A percentile compares a stretch with the other conserved stretches of the same genome.
Conservation (phyloP, 2,888 invertebrate species). For the Merodon equestris region DNA sequence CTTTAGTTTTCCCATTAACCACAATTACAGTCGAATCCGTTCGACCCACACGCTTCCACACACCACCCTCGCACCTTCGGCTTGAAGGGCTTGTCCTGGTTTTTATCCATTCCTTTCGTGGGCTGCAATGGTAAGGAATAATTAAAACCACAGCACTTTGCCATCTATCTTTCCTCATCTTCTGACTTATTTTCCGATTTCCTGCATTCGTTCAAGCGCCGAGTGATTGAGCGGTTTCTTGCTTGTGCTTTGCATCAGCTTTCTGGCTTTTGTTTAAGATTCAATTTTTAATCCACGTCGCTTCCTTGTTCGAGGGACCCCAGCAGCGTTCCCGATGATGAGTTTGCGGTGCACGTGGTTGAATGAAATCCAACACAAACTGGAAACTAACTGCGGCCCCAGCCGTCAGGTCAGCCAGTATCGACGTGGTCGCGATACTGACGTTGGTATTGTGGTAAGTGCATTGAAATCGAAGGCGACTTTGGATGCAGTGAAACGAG, state of each 20-base stretch:
- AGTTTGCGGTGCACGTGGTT: too few relatives aligned
- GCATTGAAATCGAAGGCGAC: constrained; percentile 46
- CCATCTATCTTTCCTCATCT: constrained; percentile 23
- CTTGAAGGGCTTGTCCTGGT: background rate
- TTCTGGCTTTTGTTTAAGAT: constrained; percentile 58
- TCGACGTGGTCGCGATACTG: background rate
- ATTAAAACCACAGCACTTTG: constrained; percentile 64
- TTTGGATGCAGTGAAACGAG: constrained; percentile 43
- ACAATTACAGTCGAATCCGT: constrained; percentile 50
- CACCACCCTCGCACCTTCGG: constrained; percentile 1
- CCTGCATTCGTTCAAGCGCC: constrained; percentile 39
- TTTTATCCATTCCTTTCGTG: constrained; percentile 6
- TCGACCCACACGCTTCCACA: background rate
- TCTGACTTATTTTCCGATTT: constrained; percentile 14
- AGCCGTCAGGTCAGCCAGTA: constrained; percentile 1
- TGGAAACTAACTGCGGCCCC: constrained; percentile 18
- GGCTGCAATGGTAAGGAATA: constrained; percentile 55
- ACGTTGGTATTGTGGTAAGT: constrained; percentile 16
- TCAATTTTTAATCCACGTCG: constrained; percentile 25
- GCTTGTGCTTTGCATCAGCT: constrained; percentile 22
- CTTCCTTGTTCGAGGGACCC: too few relatives aligned
- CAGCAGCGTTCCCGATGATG: too few relatives aligned
- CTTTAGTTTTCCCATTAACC: constrained; percentile 45
- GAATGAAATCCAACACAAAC: constrained; percentile 58
- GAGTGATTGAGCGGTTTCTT: constrained; percentile 61